Evolutionary conservation across 2,113 vertebrate species (phyloP), one percentile per base, ranked within the genome.

Genomic region (Sminthopsis crassicaudata): DNA sequence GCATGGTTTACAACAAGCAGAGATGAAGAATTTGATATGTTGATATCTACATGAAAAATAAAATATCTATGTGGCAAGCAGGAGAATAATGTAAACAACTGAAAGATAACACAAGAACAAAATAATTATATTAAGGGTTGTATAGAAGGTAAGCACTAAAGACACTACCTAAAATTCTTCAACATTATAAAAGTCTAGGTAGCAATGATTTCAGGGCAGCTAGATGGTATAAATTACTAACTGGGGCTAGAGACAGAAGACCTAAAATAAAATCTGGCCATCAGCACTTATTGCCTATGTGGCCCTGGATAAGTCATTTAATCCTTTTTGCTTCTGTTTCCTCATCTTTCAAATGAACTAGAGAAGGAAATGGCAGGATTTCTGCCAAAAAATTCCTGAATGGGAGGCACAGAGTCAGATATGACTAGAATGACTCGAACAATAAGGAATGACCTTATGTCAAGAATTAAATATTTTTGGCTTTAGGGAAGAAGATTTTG

Each of bases 41-140:
- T 27, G 89, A 46, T 90, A 26, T 23, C 19, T 22, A 84, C 22
- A 84, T 14, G 46, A 30, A 16, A 67, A 36, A 36, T 30, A 67
- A 26, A 30, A 48, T 48, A 48, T 48, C 48, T 48, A 92, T 22
- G 52, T 30, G 54, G 93, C 8, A 3, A 91, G 14, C 6, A 0
- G 8, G 19, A 7, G 60, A 23, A n/a, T 53, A 24, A 0, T 8
- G 19, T n/a, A 36, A 42, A 52, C 0, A 2, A 2, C 7, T 1
- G 57, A 3, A 36, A 57, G 95, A 92, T 6, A 36, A 50, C 26
- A 46, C 22, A 53, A 46, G 91, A 54, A 53, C 23, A 8, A 3
- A 57, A 46, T 53, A 22, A 48, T 88, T 60, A 26, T 23, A 36
- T 2, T 12, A 26, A 19, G 0, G 46, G 42, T 19, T 19, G 6